Conservation (phyloP, 2,888 invertebrate species). For the Heteromurus nitidus region DNA sequence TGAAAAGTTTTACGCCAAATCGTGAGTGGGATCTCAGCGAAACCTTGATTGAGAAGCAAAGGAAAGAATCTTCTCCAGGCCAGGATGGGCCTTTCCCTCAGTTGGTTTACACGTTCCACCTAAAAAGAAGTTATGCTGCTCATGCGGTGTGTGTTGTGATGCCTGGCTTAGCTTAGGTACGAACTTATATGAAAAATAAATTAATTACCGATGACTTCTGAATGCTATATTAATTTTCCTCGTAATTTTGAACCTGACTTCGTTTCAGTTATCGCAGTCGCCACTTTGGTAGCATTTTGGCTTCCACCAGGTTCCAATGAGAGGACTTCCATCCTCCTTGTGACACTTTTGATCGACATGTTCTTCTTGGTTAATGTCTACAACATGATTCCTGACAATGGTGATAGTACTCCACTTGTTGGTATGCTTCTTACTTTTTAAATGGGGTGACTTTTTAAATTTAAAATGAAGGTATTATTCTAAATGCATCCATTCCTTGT, state of each 20-base stretch:
- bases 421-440: slow-evolving; percentile 60
- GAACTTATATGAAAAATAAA: too few species aligned
- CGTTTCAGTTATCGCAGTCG: slow-evolving; percentile 70
- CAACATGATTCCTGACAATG: slow-evolving; percentile 71
- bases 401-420: slow-evolving; percentile 71
- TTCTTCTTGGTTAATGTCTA: slow-evolving; percentile 72
- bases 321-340: slow-evolving; percentile 66
- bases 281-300: slow-evolving; percentile 73
- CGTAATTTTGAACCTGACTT: too few species aligned
- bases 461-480: too few species aligned
- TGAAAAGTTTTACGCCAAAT: slow-evolving; percentile 61
- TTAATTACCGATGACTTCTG: too few species aligned
- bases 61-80: slow-evolving; percentile 43
- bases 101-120: slow-evolving; percentile 51
- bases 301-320: slow-evolving; percentile 71
- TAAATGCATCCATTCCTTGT: too few species aligned
- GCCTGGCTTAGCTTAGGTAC: slow-evolving; percentile 72
- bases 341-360: slow-evolving; percentile 69
- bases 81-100: slow-evolving; percentile 70
- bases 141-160: slow-evolving; percentile 72
- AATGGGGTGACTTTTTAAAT: background rate
- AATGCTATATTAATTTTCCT: too few species aligned
- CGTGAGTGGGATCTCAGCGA: slow-evolving; percentile 71
- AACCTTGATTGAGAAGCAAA: slow-evolving; percentile 51
- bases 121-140: slow-evolving; percentile 57